Evolutionary conservation across 2,797 vertebrate genomes (phyloP), one percentile per base, ranked within the genome.

Genomic region (Limnodromus scolopaceus): DNA sequence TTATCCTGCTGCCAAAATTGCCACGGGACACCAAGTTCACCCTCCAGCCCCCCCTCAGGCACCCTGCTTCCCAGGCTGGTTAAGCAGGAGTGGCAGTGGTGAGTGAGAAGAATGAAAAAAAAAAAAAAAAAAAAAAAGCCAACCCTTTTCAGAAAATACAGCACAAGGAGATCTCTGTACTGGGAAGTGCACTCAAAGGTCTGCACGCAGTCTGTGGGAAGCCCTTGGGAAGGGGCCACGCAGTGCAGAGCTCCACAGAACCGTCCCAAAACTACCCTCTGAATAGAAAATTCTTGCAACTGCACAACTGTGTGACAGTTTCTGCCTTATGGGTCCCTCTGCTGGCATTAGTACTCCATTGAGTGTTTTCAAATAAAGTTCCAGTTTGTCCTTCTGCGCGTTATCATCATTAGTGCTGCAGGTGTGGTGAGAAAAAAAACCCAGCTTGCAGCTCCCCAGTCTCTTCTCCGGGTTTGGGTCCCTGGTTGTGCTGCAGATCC

Each of bases 301-400:
- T 28, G 27, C 7, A 2, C 8, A 45, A 13, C 48, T 49, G 13
- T 1, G 0, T 17, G 65, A 46, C 48, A 84, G 81, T 65, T 95
- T 92, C 93, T 84, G 95, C 92, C 72, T 75, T 94, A 78, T 32
- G 81, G 94, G 97, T 96, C 98, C 98, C 98, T 90, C 98, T 98
- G 96, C 97, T 98, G 98, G 98, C 74, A 76, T 93, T 61, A 53
- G 2, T 27, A 28, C 34, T 79, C 3, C 4, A 11, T 8, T 51
- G 43, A 92, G 8, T 71, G 46, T 84, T 93, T 79, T 61, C 49
- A 71, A 43, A 36, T 34, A 10, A 45, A 84, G n/a, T 16, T 63
- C 30, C 14, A 25, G 58, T 65, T 89, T 71, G 20, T 30, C 46
- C 81, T 65, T 57, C 18, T 51, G 24, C 45, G 5, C 27, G 1